These are phyloP conservation scores for Priocnemis perturbator DNA, from an alignment of 2,888 invertebrate species.

Conservation along the genomic window DNA sequence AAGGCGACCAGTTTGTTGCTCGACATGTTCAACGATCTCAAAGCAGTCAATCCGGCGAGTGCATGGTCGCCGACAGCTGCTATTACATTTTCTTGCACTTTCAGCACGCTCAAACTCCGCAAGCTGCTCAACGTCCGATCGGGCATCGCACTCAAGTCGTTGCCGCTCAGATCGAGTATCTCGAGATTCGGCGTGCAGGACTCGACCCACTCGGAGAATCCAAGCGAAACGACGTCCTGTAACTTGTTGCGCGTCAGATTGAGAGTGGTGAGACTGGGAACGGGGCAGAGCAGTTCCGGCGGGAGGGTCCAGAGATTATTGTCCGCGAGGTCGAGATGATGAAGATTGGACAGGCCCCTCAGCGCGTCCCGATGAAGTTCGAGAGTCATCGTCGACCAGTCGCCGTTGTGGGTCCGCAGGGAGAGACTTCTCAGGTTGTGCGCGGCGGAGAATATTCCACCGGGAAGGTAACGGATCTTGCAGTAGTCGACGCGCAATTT, in stretches of 20 bases:
- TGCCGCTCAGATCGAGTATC: slow-evolving; percentile 84
- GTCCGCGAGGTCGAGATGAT: slow-evolving; percentile 83
- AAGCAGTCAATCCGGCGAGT: slow-evolving; percentile 82
- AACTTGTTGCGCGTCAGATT: slow-evolving; percentile 87
- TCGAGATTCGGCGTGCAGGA: slow-evolving; percentile 84
- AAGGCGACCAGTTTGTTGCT: slow-evolving; percentile 86
- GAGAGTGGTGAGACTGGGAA: slow-evolving; percentile 82
- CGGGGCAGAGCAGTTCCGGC: slow-evolving; percentile 83
- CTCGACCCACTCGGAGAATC: slow-evolving; percentile 84
- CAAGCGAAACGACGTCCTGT: slow-evolving; percentile 85
- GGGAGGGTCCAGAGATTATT: slow-evolving; percentile 88
- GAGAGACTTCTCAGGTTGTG: slow-evolving; percentile 82
- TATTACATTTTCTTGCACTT: slow-evolving; percentile 86
- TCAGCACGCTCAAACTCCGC: slow-evolving; percentile 82
- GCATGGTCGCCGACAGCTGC: slow-evolving; percentile 85
- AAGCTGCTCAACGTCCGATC: slow-evolving; percentile 84
- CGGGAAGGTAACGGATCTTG: slow-evolving; percentile 85
- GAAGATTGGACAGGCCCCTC: slow-evolving; percentile 81
- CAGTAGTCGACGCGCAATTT: slow-evolving; percentile 85
- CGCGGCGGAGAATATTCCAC: slow-evolving; percentile 82
- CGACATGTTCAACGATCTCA: slow-evolving; percentile 86
- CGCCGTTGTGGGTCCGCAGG: slow-evolving; percentile 85
- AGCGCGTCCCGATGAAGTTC: slow-evolving; percentile 85
- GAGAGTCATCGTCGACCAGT: slow-evolving; percentile 88
- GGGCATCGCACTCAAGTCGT: slow-evolving; percentile 83